Conservation (phyloP, 1,140 invertebrate species). For the Drosophila kepulauana region DNA sequence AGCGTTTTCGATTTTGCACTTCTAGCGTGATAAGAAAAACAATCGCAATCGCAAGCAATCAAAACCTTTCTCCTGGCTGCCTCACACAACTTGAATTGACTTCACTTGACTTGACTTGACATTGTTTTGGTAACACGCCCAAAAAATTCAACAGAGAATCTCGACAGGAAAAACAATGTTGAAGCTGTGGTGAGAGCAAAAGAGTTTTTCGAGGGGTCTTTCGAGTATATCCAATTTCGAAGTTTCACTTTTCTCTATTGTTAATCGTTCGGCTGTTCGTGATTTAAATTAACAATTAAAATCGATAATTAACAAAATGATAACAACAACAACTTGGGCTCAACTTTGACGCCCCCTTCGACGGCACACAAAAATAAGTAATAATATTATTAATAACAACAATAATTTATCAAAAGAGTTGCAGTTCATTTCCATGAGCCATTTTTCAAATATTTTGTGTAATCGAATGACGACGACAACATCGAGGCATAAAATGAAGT, state of each 20-base stretch:
- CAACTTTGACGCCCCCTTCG: neutral
- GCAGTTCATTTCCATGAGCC: slow-evolving; percentile 46
- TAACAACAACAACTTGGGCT: slow-evolving; percentile 34
- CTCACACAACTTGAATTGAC: neutral
- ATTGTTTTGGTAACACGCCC: slow-evolving; percentile 59
- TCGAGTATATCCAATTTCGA: slow-evolving; percentile 49
- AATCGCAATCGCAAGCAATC: slow-evolving; percentile 37
- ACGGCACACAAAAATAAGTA: slow-evolving; percentile 14
- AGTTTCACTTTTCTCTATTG: slow-evolving; percentile 70
- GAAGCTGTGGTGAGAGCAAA: neutral
- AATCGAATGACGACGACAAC: slow-evolving; percentile 42
- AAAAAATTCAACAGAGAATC: slow-evolving; percentile 48
- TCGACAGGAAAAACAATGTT: slow-evolving; percentile 25
- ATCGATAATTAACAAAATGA: slow-evolving; percentile 77
- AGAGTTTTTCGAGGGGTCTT: neutral
- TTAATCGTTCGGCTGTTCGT: slow-evolving; percentile 30
- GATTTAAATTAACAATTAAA: slow-evolving; percentile 79
- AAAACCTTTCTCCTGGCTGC: slow-evolving; percentile 55
- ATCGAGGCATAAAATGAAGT: slow-evolving; percentile 57
- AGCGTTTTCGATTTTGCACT: slow-evolving; percentile 31
- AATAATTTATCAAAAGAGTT: slow-evolving; percentile 60
- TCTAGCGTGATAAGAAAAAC: slow-evolving; percentile 38
- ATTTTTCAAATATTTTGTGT: slow-evolving; percentile 44
- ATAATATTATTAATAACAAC: slow-evolving; percentile 25
- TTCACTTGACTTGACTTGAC: slow-evolving; percentile 42